Conservation (phyloP, 1,140 invertebrate species). For the Philotrypesis tridentata region DNA sequence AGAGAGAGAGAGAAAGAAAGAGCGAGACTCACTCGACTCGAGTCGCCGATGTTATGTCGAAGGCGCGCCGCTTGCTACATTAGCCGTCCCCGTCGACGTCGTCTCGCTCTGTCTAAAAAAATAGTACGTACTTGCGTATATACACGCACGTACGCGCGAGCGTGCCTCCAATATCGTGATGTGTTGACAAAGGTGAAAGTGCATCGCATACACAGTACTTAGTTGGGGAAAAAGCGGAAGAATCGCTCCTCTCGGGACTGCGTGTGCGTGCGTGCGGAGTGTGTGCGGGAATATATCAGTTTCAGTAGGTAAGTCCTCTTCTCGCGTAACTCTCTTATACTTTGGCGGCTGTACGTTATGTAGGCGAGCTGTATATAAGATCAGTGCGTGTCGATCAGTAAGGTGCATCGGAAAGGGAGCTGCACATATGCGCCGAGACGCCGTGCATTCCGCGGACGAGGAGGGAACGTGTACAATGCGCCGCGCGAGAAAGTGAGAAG, state of each 20-base stretch:
- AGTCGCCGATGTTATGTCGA: constrained; percentile 39
- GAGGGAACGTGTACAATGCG: not conserved
- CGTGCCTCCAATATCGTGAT: not conserved
- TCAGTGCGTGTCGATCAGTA: too few species aligned
- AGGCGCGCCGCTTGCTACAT: constrained; percentile 35
- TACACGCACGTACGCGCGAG: too few species aligned
- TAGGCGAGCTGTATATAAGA: too few species aligned
- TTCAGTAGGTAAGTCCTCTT: not conserved
- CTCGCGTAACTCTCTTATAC: too few species aligned
- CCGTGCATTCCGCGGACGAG: not conserved
- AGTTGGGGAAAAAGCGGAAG: too few species aligned
- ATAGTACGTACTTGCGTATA: too few species aligned
- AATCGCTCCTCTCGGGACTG: not conserved
- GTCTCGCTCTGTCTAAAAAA: not conserved
- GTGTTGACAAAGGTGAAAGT: not conserved
- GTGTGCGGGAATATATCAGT: not conserved
- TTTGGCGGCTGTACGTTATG: not conserved
- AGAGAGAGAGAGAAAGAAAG: not conserved
- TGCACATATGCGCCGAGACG: not conserved
- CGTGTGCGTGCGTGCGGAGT: too few species aligned
- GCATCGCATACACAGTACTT: not conserved
- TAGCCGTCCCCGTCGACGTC: constrained; percentile 1
- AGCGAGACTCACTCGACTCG: not conserved
- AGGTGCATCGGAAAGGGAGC: not conserved
- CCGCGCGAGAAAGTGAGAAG: constrained; percentile 2